Evolutionary conservation across 2,113 vertebrate genomes (phyloP), one percentile per base, ranked within the genome.

Genomic region (Polypterus bichir): DNA sequence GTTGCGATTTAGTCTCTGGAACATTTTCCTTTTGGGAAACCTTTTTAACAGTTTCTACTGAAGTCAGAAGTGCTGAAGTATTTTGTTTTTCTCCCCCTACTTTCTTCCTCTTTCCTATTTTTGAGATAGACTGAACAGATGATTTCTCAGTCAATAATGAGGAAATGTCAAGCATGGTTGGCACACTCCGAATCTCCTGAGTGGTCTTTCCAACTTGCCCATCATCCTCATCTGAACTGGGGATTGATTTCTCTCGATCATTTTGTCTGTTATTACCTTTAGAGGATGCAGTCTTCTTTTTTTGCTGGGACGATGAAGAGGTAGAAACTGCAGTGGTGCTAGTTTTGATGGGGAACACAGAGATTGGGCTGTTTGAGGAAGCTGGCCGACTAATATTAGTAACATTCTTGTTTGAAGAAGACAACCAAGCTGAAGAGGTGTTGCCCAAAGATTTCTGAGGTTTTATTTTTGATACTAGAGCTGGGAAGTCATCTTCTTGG

Each of bases 401-500:
- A 44, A 66, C 64, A 0, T 80, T 86, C 67, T 91, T 93, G 54
- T 70, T 68, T 59, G 86, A 72, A 5, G 79, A 62, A 0, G 77
- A 85, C 58, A 79, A 86, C 96, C 96, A 98, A 0, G 96, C 93
- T 1, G 93, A 94, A 0, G 75, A 76, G 49, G 86, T 70, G 63
- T 77, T 79, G 0, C 86, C 76, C 0, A 89, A 48, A 0, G 81
- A 71, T 56, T 81, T 86, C 3, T 66, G 68, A 5, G 83, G 85
- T 54, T 70, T 89, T 9, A 84, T 78, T 52, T 82, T 94, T 64
- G 94, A 88, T 57, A 98, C 91, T 2, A 99, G 77, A 6, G 93
- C 96, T 0, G 96, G 96, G 65, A 99, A 99, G 71, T 99, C 96
- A 49, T 99, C 96, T 53, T 98, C 96, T 3, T 94, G 93, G 71